Percentiles rank a stretch among this genome's conserved stretches.
These are phyloP conservation scores for Phrynocephalus guinanensis DNA, from an alignment of 2,797 vertebrate genomes.

Conservation along the genomic window DNA sequence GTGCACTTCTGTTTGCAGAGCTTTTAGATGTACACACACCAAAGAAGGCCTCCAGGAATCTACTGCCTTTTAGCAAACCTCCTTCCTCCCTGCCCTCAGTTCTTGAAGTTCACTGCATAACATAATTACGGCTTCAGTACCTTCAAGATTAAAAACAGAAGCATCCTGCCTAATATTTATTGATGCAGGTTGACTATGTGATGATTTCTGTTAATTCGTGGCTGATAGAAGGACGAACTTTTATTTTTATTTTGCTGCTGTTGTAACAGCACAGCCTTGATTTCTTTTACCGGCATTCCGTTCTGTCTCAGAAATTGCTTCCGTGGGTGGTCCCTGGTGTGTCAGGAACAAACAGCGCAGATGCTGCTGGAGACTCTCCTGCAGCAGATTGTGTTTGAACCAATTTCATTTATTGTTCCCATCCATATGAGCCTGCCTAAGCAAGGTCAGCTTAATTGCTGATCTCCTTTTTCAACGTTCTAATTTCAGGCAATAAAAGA, in stretches of 20 bases:
- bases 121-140: slow-evolving; percentile 32
- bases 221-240: neutral
- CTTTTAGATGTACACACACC: neutral
- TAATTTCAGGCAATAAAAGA: slow-evolving; percentile 39
- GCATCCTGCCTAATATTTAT: slow-evolving; percentile 7
- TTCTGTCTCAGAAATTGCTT: slow-evolving; percentile 36
- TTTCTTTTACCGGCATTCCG: neutral
- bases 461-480: neutral
- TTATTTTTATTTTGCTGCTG: neutral
- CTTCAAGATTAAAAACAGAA: slow-evolving; percentile 1
- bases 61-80: slow-evolving; percentile 18
- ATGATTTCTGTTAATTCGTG: slow-evolving; percentile 17
- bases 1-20: slow-evolving; percentile 27
- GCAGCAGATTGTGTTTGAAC: neutral
- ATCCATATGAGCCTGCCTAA: slow-evolving; percentile 27
- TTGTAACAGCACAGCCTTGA: neutral
- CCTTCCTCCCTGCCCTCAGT: slow-evolving; percentile 30
- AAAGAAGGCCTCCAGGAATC: slow-evolving; percentile 29
- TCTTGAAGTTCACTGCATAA: slow-evolving; percentile 32
- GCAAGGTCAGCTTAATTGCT: slow-evolving; percentile 32
- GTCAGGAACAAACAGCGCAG: slow-evolving; percentile 42
- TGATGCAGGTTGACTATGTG: neutral
- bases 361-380: neutral
- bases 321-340: neutral
- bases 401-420: slow-evolving; percentile 28